These are phyloP conservation scores for Epinephelus malabaricus DNA, from an alignment of 2,797 vertebrate genomes.

Conservation along the genomic window DNA sequence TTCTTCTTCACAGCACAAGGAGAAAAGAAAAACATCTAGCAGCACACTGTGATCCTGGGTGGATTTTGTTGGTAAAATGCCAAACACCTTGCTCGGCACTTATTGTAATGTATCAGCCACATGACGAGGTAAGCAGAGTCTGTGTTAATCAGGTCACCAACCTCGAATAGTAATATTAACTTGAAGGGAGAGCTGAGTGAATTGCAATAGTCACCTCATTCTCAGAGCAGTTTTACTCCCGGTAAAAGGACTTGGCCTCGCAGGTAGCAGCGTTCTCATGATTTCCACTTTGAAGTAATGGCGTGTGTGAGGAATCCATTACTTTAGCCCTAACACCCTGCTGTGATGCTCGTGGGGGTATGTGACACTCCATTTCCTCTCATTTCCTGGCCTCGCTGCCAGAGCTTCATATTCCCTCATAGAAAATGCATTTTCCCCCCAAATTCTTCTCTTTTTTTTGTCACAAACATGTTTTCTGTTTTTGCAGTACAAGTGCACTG, in stretches of 20 bases:
- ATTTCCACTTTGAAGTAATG: constrained; percentile 79
- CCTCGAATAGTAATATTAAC: constrained; percentile 15
- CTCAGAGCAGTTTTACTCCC: constrained; percentile 33
- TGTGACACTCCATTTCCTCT: constrained; percentile 74
- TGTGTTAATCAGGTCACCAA: constrained; percentile 26
- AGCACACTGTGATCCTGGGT: constrained; percentile 4
- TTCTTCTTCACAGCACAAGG: constrained; percentile 4
- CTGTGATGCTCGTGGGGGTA: constrained; percentile 66
- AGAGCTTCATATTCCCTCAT: constrained; percentile 37
- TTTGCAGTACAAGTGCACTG: constrained; percentile 28
- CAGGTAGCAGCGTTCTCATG: constrained; percentile 61
- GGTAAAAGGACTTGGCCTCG: constrained; percentile 46
- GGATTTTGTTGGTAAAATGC: constrained; percentile 1
- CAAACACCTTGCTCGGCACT: not conserved
- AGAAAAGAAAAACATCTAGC: constrained; percentile 30
- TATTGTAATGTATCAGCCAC: constrained; percentile 14
- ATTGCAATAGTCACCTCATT: constrained; percentile 15
- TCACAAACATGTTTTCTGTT: constrained; percentile 56
- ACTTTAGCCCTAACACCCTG: constrained; percentile 68
- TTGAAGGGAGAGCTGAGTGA: constrained; percentile 25
- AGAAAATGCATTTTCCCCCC: constrained; percentile 6
- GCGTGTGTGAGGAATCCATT: constrained; percentile 78
- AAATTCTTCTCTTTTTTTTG: constrained; percentile 31
- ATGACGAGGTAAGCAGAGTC: constrained; percentile 21
- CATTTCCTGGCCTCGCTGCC: constrained; percentile 55